A percentile compares a stretch with the other conserved stretches of the same genome.
These are phyloP conservation scores for Eustalomyia histrio DNA, from an alignment of 2,888 invertebrate genomes.

Conservation along the genomic window DNA sequence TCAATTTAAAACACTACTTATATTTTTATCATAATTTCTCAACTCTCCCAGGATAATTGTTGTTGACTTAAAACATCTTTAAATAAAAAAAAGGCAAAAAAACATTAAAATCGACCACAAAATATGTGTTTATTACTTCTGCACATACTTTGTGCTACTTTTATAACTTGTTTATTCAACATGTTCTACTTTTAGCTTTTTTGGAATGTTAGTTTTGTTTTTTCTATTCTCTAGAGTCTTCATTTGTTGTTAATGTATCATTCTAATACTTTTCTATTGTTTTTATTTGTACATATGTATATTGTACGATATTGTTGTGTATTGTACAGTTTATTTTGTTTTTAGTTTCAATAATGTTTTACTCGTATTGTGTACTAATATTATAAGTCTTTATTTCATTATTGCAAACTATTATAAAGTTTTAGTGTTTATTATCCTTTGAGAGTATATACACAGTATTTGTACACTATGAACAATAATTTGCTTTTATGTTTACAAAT, in stretches of 20 bases:
- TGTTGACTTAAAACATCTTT: not conserved
- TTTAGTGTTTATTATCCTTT: slow-evolving; percentile 30
- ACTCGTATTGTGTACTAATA: slow-evolving; percentile 18
- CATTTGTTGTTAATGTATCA: slow-evolving; percentile 49
- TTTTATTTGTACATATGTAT: too few species aligned
- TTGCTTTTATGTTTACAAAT: too few species aligned
- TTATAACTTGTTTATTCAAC: slow-evolving; percentile 10
- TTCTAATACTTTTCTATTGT: slow-evolving; percentile 20
- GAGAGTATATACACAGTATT: not conserved
- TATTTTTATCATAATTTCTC: not conserved
- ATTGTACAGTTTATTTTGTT: not conserved
- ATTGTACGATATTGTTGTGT: slow-evolving; percentile 21
- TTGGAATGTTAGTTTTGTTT: slow-evolving; percentile 1
- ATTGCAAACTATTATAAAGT: slow-evolving; percentile 56
- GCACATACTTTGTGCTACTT: slow-evolving; percentile 24
- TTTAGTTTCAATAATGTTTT: slow-evolving; percentile 28
- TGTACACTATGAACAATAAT: too few species aligned
- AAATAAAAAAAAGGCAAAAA: not conserved
- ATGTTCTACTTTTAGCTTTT: slow-evolving; percentile 1
- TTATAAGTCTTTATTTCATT: slow-evolving; percentile 60
- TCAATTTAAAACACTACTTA: too few species aligned
- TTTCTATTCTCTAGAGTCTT: slow-evolving; percentile 36
- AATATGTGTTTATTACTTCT: slow-evolving; percentile 27
- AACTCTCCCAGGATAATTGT: not conserved
- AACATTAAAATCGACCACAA: slow-evolving; percentile 21